A percentile compares a stretch with the other conserved stretches of the same genome.
Evolutionary conservation across 2,113 vertebrate genomes (phyloP).

Genomic region (Archilochus colubris): DNA sequence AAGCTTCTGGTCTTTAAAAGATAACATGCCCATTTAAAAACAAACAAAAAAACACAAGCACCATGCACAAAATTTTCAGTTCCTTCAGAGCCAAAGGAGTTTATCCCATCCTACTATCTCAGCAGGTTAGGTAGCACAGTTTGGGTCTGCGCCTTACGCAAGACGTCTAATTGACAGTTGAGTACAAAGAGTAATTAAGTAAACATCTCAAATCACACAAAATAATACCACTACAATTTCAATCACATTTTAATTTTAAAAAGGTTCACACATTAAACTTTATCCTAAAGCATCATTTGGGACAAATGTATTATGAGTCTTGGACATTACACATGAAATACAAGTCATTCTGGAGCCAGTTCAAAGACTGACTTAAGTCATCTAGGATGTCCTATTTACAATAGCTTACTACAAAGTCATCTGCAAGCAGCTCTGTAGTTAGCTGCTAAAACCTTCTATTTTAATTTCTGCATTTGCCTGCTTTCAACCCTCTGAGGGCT

Average conservation of each 20-base stretch:
- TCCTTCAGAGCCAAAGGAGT: background rate
- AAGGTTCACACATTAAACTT: conserved; percentile 60
- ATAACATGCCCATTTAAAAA: background rate
- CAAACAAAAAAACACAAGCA: background rate
- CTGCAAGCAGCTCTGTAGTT: conserved; percentile 58
- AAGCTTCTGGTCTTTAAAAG: background rate
- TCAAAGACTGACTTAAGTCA: conserved; percentile 55
- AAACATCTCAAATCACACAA: conserved; percentile 27
- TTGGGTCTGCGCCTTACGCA: background rate
- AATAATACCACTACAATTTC: conserved; percentile 32
- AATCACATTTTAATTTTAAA: conserved; percentile 56
- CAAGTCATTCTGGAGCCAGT: conserved; percentile 18
- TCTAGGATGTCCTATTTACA: conserved; percentile 54
- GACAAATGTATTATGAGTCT: conserved; percentile 23
- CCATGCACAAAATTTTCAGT: background rate
- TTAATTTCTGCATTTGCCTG: conserved; percentile 63
- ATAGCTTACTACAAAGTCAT: conserved; percentile 49
- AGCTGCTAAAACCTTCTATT: conserved; percentile 62
- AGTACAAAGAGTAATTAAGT: conserved; percentile 40
- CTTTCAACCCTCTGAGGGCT: conserved; percentile 61
- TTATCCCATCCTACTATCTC: background rate
- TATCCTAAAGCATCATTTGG: conserved; percentile 45
- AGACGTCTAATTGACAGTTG: background rate
- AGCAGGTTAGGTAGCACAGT: background rate
- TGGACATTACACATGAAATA: conserved; percentile 39